Base-by-base conservation (phyloP, 2,113 vertebrate species). In the Bos indicus region DNA sequence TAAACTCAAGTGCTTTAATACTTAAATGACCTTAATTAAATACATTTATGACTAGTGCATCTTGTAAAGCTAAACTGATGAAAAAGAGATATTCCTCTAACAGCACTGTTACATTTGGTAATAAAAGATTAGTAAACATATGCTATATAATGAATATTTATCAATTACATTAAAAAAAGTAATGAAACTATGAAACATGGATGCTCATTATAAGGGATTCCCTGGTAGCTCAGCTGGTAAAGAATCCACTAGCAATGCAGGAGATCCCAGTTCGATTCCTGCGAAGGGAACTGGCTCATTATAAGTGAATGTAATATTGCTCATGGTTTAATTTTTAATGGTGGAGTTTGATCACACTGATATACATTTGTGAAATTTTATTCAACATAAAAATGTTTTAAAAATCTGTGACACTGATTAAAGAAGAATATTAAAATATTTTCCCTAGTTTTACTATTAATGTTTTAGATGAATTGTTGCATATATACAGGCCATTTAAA, bases 1-100 rank as follows among this genome's bases (percentile, higher is more conserved):
- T 64, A 97, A 97, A 56, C 28, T 92, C 71, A 94, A 98, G 95
- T 80, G 48, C 11, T 91, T 30, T 87, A 93, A 93, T 96, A 62
- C 82, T 11, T 85, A 95, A 88, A 95, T 23, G 16, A 54, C 11
- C 97, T 92, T 10, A 81, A 67, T 36, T 90, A 97, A 85, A 80
- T 77, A 36, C 13, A 94, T 84, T 85, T 94, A 86, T 81, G 62
- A 94, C 4, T 56, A 51, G 30, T 48, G 17, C 13, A 91, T 43
- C 23, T 91, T 91, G 89, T 78, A 82, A 95, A 95, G 56, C 26
- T 23, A 83, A 94, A 93, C 36, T 46, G 7, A 88, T 89, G 26
- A 67, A 85, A 80, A 94, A 77, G 40, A 71, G 81, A 46, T 21
- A 51, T 6, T 92, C 33, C 23, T 43, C 43, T 97, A 95, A 97